Conservation (phyloP, 1,140 invertebrate genomes). For the Sitodiplosis mosellana region DNA sequence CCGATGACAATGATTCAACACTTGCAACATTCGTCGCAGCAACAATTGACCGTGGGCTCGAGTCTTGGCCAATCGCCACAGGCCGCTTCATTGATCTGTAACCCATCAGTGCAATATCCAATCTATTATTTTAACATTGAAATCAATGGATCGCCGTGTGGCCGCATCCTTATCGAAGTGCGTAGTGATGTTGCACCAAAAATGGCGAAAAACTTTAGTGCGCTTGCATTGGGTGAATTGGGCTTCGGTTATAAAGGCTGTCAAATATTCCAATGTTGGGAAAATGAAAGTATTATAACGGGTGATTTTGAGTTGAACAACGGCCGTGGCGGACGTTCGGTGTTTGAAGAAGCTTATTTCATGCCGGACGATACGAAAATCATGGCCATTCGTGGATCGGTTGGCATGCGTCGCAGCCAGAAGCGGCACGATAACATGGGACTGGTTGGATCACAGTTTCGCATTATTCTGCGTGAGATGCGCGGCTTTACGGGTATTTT, state of each 20-base stretch:
- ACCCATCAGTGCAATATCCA: slow-evolving; percentile 36
- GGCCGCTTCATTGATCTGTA: slow-evolving; percentile 22
- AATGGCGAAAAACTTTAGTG: slow-evolving; percentile 78
- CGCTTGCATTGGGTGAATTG: slow-evolving; percentile 57
- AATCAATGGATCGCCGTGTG: slow-evolving; percentile 45
- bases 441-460: slow-evolving; percentile 68
- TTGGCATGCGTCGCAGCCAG: slow-evolving; percentile 66
- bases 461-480: slow-evolving; percentile 63
- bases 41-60: slow-evolving; percentile 3
- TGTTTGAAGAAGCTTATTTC: slow-evolving; percentile 58
- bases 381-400: slow-evolving; percentile 51
- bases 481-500: slow-evolving; percentile 68
- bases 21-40: background rate
- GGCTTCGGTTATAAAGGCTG: slow-evolving; percentile 64
- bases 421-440: slow-evolving; percentile 61
- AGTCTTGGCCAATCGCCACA: slow-evolving; percentile 21
- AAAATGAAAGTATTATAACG: slow-evolving; percentile 59
- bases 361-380: slow-evolving; percentile 67
- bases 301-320: slow-evolving; percentile 68
- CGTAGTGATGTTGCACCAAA: slow-evolving; percentile 69
- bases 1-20: slow-evolving; percentile 4
- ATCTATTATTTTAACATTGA: slow-evolving; percentile 62
- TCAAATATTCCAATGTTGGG: slow-evolving; percentile 64
- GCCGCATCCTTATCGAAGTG: slow-evolving; percentile 66
- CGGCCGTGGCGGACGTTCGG: slow-evolving; percentile 56